A percentile compares a stretch with the other conserved stretches of the same genome.
Conservation (phyloP, 2,797 vertebrate genomes). For the Rallus crepitans region DNA sequence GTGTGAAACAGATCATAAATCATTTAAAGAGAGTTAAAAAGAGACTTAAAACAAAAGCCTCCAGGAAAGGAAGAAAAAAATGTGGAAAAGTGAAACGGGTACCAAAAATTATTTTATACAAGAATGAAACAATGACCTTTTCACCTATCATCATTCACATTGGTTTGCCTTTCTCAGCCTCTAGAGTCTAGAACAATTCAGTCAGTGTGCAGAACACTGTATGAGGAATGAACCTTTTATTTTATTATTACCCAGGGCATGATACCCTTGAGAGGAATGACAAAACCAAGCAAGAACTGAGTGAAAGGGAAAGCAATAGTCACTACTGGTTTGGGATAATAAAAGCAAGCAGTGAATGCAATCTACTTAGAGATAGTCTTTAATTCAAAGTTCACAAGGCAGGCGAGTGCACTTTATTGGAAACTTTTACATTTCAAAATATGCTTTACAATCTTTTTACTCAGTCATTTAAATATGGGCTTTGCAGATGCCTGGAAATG, state of each 20-base stretch:
- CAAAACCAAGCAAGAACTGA: constrained; percentile 19
- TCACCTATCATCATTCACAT: constrained; percentile 69
- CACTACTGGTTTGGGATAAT: background rate
- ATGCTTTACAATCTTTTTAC: constrained; percentile 35
- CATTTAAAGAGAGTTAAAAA: constrained; percentile 64
- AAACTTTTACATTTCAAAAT: constrained; percentile 46
- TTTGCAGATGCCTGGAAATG: constrained; percentile 44
- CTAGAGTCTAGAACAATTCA: constrained; percentile 53
- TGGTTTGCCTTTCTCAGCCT: constrained; percentile 59
- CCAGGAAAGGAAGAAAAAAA: background rate
- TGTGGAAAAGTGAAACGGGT: constrained; percentile 18
- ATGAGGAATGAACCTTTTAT: constrained; percentile 68
- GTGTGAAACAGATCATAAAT: constrained; percentile 66
- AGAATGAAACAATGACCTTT: constrained; percentile 67
- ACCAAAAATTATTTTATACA: constrained; percentile 67
- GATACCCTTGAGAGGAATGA: constrained; percentile 55
- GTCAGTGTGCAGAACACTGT: constrained; percentile 15
- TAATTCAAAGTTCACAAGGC: constrained; percentile 42
- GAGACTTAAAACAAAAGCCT: constrained; percentile 64
- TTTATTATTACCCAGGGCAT: constrained; percentile 68
- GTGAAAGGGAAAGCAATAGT: constrained; percentile 13
- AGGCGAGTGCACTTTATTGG: constrained; percentile 27
- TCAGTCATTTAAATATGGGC: constrained; percentile 30
- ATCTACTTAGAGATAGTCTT: background rate
- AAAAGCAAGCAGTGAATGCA: background rate